These are phyloP conservation scores for Conchocele bisecta DNA, from an alignment of 2,888 invertebrate genomes.

Conservation along the genomic window DNA sequence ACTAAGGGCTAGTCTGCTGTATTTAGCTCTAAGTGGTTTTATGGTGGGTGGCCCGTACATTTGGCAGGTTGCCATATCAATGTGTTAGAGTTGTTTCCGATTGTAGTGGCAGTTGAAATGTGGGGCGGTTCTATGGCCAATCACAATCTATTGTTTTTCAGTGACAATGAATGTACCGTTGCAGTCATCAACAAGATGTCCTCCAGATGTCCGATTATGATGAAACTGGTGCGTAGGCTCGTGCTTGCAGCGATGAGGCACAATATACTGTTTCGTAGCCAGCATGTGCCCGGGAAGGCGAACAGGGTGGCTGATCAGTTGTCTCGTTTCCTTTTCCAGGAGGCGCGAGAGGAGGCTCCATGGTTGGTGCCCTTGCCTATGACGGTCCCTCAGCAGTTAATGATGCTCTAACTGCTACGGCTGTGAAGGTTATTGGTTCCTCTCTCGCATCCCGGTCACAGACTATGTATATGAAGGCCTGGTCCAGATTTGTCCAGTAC, in stretches of 20 bases:
- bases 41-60: no score
- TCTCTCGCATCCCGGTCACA: no score
- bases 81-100: no score
- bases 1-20: conserved; percentile 3
- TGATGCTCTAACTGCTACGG: not conserved
- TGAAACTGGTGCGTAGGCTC: no score
- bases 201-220: no score
- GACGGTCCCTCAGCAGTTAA: not conserved
- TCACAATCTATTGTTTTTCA: conserved; percentile 31
- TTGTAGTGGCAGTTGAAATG: conserved; percentile 27
- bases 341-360: no score
- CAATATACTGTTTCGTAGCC: conserved; percentile 7
- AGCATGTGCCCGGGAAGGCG: not conserved
- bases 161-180: conserved; percentile 28
- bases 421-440: not conserved
- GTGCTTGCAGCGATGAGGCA: not conserved
- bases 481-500: no score
- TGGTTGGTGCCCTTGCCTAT: no score
- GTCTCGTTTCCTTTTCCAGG: conserved; percentile 12
- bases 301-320: conserved; percentile 3
- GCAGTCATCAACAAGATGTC: conserved; percentile 19
- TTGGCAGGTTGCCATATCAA: no score
- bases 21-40: no score
- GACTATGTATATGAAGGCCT: no score
- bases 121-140: conserved; percentile 37